Evolutionary conservation across 2,797 vertebrate species (phyloP).

Genomic region (Typhlichthys eigenmanni): DNA sequence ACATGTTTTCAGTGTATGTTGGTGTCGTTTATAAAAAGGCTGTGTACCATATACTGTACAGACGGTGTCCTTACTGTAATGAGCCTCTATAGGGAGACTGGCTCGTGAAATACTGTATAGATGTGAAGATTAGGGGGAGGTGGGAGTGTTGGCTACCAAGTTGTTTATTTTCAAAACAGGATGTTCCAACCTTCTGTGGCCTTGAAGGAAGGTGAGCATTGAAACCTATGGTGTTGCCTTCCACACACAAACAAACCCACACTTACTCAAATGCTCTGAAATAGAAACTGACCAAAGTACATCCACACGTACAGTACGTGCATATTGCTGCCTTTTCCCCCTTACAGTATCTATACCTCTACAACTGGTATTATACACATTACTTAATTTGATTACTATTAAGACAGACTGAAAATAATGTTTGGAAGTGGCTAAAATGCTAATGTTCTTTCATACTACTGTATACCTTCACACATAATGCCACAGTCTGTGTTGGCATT

Average conservation of each 20-base stretch:
- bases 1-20: background rate
- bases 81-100: constrained; percentile 22
- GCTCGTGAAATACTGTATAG: constrained; percentile 18
- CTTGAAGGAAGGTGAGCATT: constrained; percentile 56
- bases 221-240: constrained; percentile 38
- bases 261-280: constrained; percentile 35
- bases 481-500: constrained; percentile 13
- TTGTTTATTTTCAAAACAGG: constrained; percentile 71
- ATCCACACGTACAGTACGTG: background rate
- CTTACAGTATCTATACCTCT: background rate
- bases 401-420: too few relatives aligned
- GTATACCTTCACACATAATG: constrained; percentile 5
- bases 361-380: too few relatives aligned
- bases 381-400: too few relatives aligned
- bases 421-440: too few relatives aligned
- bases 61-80: too few relatives aligned
- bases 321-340: constrained; percentile 9
- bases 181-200: constrained; percentile 56
- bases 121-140: background rate
- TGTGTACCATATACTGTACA: background rate
- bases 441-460: background rate
- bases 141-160: constrained; percentile 44
- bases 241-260: constrained; percentile 29
- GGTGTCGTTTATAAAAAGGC: background rate
- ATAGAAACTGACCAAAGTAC: constrained; percentile 15